Percentiles rank a stretch among this genome's conserved stretches.
Conservation (phyloP, 2,797 vertebrate species). For the Hemibagrus guttatus region DNA sequence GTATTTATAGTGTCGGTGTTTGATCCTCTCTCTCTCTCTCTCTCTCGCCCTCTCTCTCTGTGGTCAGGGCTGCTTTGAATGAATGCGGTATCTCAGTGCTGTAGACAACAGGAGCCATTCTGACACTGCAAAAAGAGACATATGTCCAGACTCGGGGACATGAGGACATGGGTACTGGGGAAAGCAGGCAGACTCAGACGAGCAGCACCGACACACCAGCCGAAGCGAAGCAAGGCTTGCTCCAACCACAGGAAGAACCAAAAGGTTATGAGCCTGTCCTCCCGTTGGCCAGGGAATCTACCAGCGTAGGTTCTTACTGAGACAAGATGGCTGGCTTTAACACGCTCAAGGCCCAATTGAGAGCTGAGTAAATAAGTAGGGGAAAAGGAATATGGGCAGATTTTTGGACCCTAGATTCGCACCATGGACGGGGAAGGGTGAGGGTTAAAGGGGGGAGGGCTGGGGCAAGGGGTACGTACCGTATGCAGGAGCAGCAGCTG, state of each 20-base stretch:
- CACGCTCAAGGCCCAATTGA: constrained; percentile 51
- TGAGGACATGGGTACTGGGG: constrained; percentile 15
- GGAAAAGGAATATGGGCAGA: constrained; percentile 39
- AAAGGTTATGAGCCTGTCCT: constrained; percentile 77
- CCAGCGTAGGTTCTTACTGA: constrained; percentile 31
- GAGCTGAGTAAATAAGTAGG: constrained; percentile 41
- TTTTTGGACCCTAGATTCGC: constrained; percentile 47
- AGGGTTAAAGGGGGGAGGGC: not conserved
- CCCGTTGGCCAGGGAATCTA: constrained; percentile 59
- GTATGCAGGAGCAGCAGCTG: constrained; percentile 89
- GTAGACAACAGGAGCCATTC: constrained; percentile 73
- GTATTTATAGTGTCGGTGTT: not conserved
- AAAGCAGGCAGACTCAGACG: constrained; percentile 77
- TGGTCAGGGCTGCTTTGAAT: constrained; percentile 83
- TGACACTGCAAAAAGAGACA: constrained; percentile 55
- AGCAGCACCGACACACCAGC: constrained; percentile 78
- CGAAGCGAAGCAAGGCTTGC: constrained; percentile 82
- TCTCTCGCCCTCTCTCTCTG: not conserved
- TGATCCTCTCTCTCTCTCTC: not conserved
- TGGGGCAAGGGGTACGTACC: constrained; percentile 80
- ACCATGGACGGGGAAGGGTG: constrained; percentile 31
- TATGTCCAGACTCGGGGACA: constrained; percentile 36
- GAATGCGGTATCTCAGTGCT: constrained; percentile 80
- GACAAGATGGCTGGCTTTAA: constrained; percentile 38
- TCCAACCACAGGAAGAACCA: constrained; percentile 85